These are phyloP conservation scores for Cryptocephalus primarius DNA, from an alignment of 2,888 invertebrate species.

Conservation along the genomic window DNA sequence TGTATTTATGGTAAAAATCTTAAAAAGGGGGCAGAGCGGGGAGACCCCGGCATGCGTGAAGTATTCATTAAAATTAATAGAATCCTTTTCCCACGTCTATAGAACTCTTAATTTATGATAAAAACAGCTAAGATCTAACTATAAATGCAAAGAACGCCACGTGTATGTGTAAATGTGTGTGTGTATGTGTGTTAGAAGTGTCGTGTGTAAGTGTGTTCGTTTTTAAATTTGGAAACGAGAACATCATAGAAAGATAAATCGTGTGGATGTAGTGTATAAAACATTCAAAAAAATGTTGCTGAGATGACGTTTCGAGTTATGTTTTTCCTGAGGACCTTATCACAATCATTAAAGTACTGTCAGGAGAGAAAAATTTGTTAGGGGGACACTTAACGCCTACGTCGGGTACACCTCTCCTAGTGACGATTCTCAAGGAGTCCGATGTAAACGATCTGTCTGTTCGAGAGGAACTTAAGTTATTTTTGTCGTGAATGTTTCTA, in stretches of 20 bases:
- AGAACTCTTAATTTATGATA: constrained; percentile 8
- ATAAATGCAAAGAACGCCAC: constrained; percentile 14
- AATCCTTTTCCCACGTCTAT: constrained; percentile 5
- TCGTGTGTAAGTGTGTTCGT: neutral
- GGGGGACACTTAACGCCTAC: neutral
- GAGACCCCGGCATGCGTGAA: constrained; percentile 2
- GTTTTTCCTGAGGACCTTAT: constrained; percentile 39
- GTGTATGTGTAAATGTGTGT: constrained; percentile 6
- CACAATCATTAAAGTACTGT: constrained; percentile 31
- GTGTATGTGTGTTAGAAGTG: neutral
- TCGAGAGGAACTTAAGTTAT: no score
- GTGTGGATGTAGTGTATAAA: no score
- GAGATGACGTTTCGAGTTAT: constrained; percentile 28
- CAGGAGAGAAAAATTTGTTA: constrained; percentile 6
- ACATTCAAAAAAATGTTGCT: no score
- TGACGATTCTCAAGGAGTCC: no score
- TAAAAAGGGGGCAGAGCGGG: no score
- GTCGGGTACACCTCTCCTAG: no score
- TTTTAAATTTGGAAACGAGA: neutral
- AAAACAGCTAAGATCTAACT: constrained; percentile 12
- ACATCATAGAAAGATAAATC: no score
- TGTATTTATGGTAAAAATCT: no score
- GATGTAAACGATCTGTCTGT: no score
- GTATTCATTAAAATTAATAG: constrained; percentile 9
- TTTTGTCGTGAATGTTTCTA: no score